Conservation (phyloP, 2,113 vertebrate genomes). For the Gallinago paraguaiae region DNA sequence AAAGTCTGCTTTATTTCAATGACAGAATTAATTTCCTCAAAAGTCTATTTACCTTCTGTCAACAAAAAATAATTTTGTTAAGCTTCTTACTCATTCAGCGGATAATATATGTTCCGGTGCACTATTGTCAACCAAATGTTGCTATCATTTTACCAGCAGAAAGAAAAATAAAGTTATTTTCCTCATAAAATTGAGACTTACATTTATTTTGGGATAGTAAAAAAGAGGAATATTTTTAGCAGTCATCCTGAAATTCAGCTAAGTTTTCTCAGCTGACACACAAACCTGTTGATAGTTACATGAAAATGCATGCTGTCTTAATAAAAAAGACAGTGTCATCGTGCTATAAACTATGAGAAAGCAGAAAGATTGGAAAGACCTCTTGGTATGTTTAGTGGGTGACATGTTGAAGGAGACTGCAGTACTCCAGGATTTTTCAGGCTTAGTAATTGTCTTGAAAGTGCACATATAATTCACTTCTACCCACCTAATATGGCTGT, state of each 20-base stretch:
- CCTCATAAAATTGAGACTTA: not conserved
- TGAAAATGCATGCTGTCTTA: not conserved
- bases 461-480: not conserved
- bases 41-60: slow-evolving; percentile 13
- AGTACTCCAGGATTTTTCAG: not conserved
- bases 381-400: not conserved
- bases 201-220: not conserved
- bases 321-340: not conserved
- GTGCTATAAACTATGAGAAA: not conserved
- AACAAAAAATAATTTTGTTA: not conserved
- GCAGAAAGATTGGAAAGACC: not conserved
- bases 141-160: not conserved
- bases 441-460: not conserved
- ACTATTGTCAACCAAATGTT: not conserved
- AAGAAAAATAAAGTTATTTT: slow-evolving; percentile 29
- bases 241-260: not conserved
- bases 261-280: not conserved
- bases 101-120: slow-evolving; percentile 6
- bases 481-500: not conserved
- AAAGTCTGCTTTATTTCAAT: not conserved
- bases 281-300: not conserved
- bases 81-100: not conserved
- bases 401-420: not conserved
- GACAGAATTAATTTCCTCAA: slow-evolving; percentile 27
- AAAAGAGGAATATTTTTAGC: not conserved